phyloP scores from a whole-genome alignment of 2,888 invertebrate genomes.

The Liposcelis brunnea region DNA sequence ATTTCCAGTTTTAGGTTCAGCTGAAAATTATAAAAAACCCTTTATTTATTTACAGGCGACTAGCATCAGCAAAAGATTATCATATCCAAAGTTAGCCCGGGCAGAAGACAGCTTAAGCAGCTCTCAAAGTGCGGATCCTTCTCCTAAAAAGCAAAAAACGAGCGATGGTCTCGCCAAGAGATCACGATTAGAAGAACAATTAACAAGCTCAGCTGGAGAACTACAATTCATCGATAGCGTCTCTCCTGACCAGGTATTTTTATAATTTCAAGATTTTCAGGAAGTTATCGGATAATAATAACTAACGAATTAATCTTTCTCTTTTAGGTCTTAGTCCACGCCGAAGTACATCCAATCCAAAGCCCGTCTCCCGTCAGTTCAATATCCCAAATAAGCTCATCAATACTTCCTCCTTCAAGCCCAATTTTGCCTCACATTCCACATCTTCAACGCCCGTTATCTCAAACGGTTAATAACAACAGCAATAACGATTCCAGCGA shows the following conservation, averaged over 20 bases:
- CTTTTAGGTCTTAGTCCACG: slow-evolving; percentile 27
- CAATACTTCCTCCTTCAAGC: slow-evolving; percentile 23
- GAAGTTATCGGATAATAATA: neutral
- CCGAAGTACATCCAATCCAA: slow-evolving; percentile 27
- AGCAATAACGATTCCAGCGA: slow-evolving; percentile 19
- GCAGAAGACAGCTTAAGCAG: slow-evolving; percentile 37
- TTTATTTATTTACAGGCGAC: neutral
- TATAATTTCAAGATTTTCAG: no score
- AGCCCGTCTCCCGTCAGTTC: slow-evolving; percentile 22
- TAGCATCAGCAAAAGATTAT: slow-evolving; percentile 22
- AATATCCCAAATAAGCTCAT: slow-evolving; percentile 2
- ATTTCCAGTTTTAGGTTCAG: no score
- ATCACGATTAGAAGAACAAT: slow-evolving; percentile 56
- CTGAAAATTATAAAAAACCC: slow-evolving; percentile 10
- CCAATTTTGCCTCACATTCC: slow-evolving; percentile 22
- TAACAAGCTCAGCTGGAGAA: slow-evolving; percentile 38
- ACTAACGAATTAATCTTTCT: slow-evolving; percentile 4
- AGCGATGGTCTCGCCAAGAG: slow-evolving; percentile 32
- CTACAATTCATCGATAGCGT: slow-evolving; percentile 68
- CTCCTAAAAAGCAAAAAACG: slow-evolving; percentile 37
- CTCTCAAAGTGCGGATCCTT: slow-evolving; percentile 37
- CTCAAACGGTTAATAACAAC: neutral
- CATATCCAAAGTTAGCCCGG: slow-evolving; percentile 32
- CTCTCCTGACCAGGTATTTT: slow-evolving; percentile 43
- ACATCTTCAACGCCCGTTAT: slow-evolving; percentile 20